Percentiles rank a stretch among this genome's conserved stretches.
Evolutionary conservation across 2,888 invertebrate species (phyloP).

Genomic region (Hirtodrosophila duncani): DNA sequence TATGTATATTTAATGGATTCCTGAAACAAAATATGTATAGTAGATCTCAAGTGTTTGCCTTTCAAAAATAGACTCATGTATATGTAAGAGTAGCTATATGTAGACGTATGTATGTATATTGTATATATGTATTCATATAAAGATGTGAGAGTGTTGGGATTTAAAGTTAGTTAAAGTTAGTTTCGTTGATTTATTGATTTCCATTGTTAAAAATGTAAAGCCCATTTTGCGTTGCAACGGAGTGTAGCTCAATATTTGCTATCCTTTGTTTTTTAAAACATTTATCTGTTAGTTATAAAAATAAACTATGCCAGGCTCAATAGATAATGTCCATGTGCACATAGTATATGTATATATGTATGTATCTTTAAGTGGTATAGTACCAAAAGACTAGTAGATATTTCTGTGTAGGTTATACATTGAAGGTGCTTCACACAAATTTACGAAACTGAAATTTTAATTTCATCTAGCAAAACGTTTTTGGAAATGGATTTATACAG

Average conservation of each 20-base stretch:
- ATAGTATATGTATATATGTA: not conserved
- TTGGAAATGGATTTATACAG: too few species aligned
- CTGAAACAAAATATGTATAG: conserved; percentile 32
- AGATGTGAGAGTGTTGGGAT: conserved; percentile 5
- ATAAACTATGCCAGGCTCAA: too few species aligned
- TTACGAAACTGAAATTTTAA: too few species aligned
- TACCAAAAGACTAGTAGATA: too few species aligned
- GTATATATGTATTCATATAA: conserved; percentile 22
- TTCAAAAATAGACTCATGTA: not conserved
- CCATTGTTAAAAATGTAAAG: conserved; percentile 38
- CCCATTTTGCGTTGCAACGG: conserved; percentile 51
- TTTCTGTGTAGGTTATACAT: too few species aligned
- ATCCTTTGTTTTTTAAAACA: conserved; percentile 11
- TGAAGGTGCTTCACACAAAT: too few species aligned
- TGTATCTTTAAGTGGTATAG: too few species aligned
- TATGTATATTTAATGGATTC: conserved; percentile 26
- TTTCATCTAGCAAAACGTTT: too few species aligned
- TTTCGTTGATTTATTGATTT: conserved; percentile 58
- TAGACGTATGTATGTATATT: conserved; percentile 30
- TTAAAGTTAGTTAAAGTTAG: conserved; percentile 38
- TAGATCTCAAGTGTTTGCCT: conserved; percentile 25
- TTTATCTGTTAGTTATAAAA: conserved; percentile 11
- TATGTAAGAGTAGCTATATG: not conserved
- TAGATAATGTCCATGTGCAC: too few species aligned
- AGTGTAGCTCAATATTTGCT: conserved; percentile 25